Evolutionary conservation across 2,888 invertebrate genomes (phyloP), one percentile per base, ranked within the genome.

Genomic region (Sepioteuthis lessoniana): DNA sequence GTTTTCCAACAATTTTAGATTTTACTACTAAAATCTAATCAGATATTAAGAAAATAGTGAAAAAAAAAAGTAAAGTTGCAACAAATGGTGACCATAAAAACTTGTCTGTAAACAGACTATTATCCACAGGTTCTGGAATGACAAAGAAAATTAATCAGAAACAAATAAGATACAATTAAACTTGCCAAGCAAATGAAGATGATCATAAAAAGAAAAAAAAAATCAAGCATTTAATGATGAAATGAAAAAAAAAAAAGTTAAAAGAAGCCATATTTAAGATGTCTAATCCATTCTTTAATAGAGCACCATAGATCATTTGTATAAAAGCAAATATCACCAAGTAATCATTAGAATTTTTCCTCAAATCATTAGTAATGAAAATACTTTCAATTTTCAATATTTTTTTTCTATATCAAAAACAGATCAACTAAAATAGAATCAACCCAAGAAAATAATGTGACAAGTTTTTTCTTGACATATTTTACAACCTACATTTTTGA

Each of bases 141-240:
- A 76, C n/a, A 76, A 76, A 76, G 19, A 35, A 76, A 76, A 76
- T 76, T 16, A 76, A 76, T 76, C 16, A 76, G 13, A 35, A 76
- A 76, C 2, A 76, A 76, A 76, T 16, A n/a, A 10, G n/a, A n/a
- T 16, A 76, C n/a, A 76, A n/a, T n/a, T 13, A 76, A 76, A 76
- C n/a, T 76, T 76, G 76, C 76, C 76, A 76, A 76, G 76, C 76
- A 76, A 76, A 76, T 35, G n/a, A 76, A 76, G 76, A 76, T 35
- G 10, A 76, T 76, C 60, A 60, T 31, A 31, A 60, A 31, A 76
- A 35, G n/a, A 76, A 35, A 76, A 35, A 76, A 76, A 16, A n/a
- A 13, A 76, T 16, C n/a, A 76, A 76, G 35, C n/a, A 76, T 76
- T 76, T 76, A n/a, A 76, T 10, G 31, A 76, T 76, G 16, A 76